A percentile compares a stretch with the other conserved stretches of the same genome.
phyloP scores from a whole-genome alignment of 1,140 invertebrate species.

The Notospermus geniculatus region DNA sequence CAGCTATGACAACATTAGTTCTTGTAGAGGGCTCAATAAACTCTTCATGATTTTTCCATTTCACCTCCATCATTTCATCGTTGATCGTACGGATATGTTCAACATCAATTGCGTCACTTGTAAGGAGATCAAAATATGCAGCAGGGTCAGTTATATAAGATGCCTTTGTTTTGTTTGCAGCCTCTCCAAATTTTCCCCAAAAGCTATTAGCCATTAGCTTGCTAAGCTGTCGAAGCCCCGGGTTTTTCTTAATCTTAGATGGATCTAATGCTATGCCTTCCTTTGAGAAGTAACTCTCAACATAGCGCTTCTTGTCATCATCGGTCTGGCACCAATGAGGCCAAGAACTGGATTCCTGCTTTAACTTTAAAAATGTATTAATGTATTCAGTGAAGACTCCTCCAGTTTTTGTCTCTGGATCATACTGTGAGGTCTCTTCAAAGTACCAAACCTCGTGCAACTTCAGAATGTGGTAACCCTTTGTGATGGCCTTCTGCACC shows the following conservation, averaged over 20 bases:
- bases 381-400: slow-evolving; percentile 28
- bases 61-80: slow-evolving; percentile 19
- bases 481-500: slow-evolving; percentile 34
- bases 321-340: slow-evolving; percentile 22
- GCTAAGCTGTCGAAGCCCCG: slow-evolving; percentile 32
- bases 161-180: slow-evolving; percentile 32
- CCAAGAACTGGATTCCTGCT: slow-evolving; percentile 30
- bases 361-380: slow-evolving; percentile 31
- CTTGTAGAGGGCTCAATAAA: slow-evolving; percentile 11
- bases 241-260: slow-evolving; percentile 46
- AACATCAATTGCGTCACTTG: slow-evolving; percentile 22
- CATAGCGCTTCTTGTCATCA: slow-evolving; percentile 31
- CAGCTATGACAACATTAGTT: slow-evolving; percentile 48
- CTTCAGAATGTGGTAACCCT: slow-evolving; percentile 46
- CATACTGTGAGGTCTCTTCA: slow-evolving; percentile 1
- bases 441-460: slow-evolving; percentile 51
- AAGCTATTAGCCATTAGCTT: slow-evolving; percentile 34
- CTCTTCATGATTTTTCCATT: not conserved
- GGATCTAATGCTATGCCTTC: slow-evolving; percentile 49
- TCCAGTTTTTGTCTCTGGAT: too few relatives aligned
- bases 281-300: slow-evolving; percentile 40
- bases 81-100: slow-evolving; percentile 22
- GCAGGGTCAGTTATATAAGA: slow-evolving; percentile 28
- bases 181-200: slow-evolving; percentile 36
- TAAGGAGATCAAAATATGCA: slow-evolving; percentile 37